A percentile compares a stretch with the other conserved stretches of the same genome.
phyloP scores from a whole-genome alignment of 2,888 invertebrate genomes.

The Dromius quadrimaculatus region DNA sequence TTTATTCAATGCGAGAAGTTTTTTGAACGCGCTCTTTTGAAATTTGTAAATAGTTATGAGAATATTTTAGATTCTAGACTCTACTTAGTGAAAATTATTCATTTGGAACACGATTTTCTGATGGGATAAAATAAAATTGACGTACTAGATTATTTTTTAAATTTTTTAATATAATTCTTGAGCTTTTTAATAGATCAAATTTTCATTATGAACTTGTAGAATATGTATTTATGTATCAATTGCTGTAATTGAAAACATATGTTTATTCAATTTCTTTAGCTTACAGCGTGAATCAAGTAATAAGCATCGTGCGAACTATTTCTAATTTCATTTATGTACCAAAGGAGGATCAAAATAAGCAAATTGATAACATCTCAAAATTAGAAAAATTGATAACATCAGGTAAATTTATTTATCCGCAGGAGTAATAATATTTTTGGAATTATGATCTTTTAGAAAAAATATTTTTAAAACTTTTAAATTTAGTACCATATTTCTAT shows the following conservation, averaged over 20 bases:
- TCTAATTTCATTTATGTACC: conserved; percentile 39
- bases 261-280: conserved; percentile 36
- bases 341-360: conserved; percentile 42
- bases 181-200: too few relatives aligned
- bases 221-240: too few relatives aligned
- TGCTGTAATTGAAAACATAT: too few relatives aligned
- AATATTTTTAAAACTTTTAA: too few relatives aligned
- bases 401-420: conserved; percentile 31
- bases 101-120: too few relatives aligned
- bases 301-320: conserved; percentile 36
- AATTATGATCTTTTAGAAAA: neutral
- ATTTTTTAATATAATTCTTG: too few relatives aligned
- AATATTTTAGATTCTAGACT: neutral
- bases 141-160: too few relatives aligned
- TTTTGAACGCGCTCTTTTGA: conserved; percentile 3
- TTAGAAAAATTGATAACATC: conserved; percentile 41
- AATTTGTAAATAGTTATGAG: neutral
- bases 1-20: conserved; percentile 19
- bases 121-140: too few relatives aligned
- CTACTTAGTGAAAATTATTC: too few relatives aligned
- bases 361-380: conserved; percentile 40
- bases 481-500: too few relatives aligned
- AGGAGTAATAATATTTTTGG: neutral
- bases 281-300: conserved; percentile 34
- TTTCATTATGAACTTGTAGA: too few relatives aligned